Evolutionary conservation across 1,140 invertebrate genomes (phyloP).

Genomic region (Anthonomus grandis): DNA sequence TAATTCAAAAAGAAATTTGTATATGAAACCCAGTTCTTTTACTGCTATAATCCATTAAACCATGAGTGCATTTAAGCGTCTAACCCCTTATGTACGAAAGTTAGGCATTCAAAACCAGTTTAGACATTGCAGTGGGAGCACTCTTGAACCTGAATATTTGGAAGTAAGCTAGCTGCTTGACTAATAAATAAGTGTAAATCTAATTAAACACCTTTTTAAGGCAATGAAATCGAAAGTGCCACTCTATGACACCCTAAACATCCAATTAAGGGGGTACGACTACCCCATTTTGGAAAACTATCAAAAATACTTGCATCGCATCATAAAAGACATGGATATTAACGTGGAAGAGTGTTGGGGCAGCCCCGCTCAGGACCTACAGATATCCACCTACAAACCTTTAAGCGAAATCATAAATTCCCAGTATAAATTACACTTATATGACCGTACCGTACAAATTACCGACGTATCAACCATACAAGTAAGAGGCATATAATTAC

Average conservation of each 20-base stretch:
- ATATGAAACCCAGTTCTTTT: too few species aligned
- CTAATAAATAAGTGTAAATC: neutral
- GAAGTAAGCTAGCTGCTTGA: constrained; percentile 21
- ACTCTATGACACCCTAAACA: constrained; percentile 68
- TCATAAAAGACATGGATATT: constrained; percentile 69
- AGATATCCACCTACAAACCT: constrained; percentile 68
- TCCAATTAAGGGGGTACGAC: constrained; percentile 79
- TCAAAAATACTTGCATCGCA: constrained; percentile 70
- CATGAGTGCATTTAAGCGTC: too few species aligned
- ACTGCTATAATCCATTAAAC: too few species aligned
- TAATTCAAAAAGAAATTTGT: too few species aligned
- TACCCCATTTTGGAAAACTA: constrained; percentile 77
- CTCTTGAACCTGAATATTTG: constrained; percentile 21
- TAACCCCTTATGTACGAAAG: too few species aligned
- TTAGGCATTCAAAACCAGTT: too few species aligned
- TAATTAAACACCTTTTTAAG: constrained; percentile 43
- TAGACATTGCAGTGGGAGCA: constrained; percentile 7
- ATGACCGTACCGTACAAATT: constrained; percentile 75
- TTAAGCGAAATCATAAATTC: constrained; percentile 60
- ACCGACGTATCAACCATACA: constrained; percentile 38
- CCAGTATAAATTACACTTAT: constrained; percentile 70
- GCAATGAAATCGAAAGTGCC: constrained; percentile 64
- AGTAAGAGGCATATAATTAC: constrained; percentile 23
- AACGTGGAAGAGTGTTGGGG: constrained; percentile 76
- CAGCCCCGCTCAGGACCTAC: constrained; percentile 63